These are phyloP conservation scores for Euphysa ruthae DNA, from an alignment of 30 jellyfish, hydroid and myxozoan genomes.

Conservation along the genomic window DNA sequence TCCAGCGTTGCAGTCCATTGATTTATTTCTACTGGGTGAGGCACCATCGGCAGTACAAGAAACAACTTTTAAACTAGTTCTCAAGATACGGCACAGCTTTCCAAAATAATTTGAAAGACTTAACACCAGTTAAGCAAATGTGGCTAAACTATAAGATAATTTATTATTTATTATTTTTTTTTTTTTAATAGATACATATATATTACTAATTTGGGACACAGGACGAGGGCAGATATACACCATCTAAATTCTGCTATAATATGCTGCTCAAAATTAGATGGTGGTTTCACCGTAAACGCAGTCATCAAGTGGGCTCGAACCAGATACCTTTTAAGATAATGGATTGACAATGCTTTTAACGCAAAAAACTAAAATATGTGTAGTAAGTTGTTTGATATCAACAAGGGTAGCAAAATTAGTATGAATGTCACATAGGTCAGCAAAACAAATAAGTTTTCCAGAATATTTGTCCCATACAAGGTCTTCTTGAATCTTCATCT, in stretches of 20 bases:
- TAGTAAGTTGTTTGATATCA: slow-evolving; percentile 18
- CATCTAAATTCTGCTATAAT: too few relatives aligned
- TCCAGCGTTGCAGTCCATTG: neutral
- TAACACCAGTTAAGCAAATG: slow-evolving; percentile 46
- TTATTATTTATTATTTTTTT: slow-evolving; percentile 25
- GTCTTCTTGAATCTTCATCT: slow-evolving; percentile 41
- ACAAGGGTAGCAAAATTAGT: slow-evolving; percentile 29
- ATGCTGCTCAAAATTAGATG: too few relatives aligned
- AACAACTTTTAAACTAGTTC: neutral
- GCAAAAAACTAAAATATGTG: slow-evolving; percentile 34
- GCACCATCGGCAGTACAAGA: slow-evolving; percentile 28
- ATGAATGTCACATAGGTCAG: slow-evolving; percentile 35
- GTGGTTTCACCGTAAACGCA: too few relatives aligned
- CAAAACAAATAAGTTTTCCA: slow-evolving; percentile 51
- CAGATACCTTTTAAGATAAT: too few relatives aligned
- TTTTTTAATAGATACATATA: too few relatives aligned
- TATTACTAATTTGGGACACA: too few relatives aligned
- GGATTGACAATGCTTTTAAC: too few relatives aligned
- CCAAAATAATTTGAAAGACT: slow-evolving; percentile 28
- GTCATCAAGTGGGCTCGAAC: too few relatives aligned
- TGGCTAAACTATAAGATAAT: slow-evolving; percentile 34
- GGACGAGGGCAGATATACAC: too few relatives aligned
- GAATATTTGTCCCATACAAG: slow-evolving; percentile 55
- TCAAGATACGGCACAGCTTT: neutral
- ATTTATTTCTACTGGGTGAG: neutral